Evolutionary conservation across 2,888 invertebrate species (phyloP).

Genomic region (Athetis lepigone): DNA sequence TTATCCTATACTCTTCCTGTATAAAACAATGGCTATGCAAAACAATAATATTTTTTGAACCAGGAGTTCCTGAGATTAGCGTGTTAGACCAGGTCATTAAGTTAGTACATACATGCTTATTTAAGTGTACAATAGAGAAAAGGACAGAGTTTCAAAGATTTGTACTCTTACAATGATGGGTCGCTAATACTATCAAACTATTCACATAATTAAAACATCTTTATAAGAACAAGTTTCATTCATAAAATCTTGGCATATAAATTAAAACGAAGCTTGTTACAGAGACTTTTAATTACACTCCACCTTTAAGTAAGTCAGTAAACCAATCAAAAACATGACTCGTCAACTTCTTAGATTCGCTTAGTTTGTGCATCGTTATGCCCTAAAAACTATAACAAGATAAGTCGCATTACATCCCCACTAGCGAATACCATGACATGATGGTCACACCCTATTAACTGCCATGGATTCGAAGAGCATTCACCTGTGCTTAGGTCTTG

Average conservation of each 20-base stretch:
- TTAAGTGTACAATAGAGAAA: too few relatives aligned
- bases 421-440: conserved; percentile 60
- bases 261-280: background rate
- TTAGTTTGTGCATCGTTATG: conserved; percentile 58
- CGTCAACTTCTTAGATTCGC: conserved; percentile 17
- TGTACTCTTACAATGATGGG: too few relatives aligned
- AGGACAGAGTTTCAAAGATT: too few relatives aligned
- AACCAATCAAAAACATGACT: background rate
- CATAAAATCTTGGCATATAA: background rate
- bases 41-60: too few relatives aligned
- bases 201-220: background rate
- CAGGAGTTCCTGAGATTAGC: too few relatives aligned
- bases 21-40: too few relatives aligned
- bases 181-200: too few relatives aligned
- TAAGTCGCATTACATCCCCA: conserved; percentile 61
- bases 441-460: conserved; percentile 74
- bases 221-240: background rate
- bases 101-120: too few relatives aligned
- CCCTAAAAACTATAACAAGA: conserved; percentile 66
- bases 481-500: conserved; percentile 2
- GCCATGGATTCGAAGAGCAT: conserved; percentile 48
- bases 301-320: background rate
- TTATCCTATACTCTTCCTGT: too few relatives aligned
- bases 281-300: background rate
- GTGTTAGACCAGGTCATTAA: too few relatives aligned